phyloP scores from a whole-genome alignment of 1,140 invertebrate genomes.

The Bradysia coprophila region DNA sequence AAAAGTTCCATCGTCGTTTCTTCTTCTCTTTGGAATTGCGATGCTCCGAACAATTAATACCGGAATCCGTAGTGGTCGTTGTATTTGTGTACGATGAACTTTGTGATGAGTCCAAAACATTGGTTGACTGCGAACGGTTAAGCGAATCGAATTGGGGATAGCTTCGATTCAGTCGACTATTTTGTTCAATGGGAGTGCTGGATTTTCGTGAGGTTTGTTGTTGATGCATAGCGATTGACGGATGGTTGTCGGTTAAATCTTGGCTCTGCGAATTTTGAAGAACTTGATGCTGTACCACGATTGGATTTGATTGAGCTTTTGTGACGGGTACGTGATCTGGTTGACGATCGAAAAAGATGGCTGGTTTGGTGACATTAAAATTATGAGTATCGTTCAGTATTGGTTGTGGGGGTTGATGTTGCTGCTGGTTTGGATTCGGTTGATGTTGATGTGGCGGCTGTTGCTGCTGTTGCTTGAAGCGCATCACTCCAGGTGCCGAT shows the following conservation, averaged over 20 bases:
- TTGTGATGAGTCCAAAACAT: neutral
- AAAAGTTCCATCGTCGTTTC: slow-evolving; percentile 38
- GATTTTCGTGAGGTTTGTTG: neutral
- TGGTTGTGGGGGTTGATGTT: too few relatives aligned
- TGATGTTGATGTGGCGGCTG: too few relatives aligned
- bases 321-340: neutral
- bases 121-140: neutral
- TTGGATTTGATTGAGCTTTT: neutral
- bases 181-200: neutral
- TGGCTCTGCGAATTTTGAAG: neutral
- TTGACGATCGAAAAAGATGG: neutral
- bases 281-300: neutral
- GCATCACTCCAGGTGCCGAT: slow-evolving; percentile 38
- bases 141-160: too few relatives aligned
- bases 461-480: slow-evolving; percentile 4
- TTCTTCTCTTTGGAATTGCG: slow-evolving; percentile 45
- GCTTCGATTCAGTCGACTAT: neutral
- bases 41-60: neutral
- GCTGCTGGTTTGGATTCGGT: neutral
- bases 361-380: neutral
- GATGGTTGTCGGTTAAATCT: neutral
- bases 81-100: neutral
- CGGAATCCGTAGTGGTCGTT: slow-evolving; percentile 1
- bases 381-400: neutral
- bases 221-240: neutral